Conservation (phyloP, 2,113 vertebrate species). For the Barbus barbus region DNA sequence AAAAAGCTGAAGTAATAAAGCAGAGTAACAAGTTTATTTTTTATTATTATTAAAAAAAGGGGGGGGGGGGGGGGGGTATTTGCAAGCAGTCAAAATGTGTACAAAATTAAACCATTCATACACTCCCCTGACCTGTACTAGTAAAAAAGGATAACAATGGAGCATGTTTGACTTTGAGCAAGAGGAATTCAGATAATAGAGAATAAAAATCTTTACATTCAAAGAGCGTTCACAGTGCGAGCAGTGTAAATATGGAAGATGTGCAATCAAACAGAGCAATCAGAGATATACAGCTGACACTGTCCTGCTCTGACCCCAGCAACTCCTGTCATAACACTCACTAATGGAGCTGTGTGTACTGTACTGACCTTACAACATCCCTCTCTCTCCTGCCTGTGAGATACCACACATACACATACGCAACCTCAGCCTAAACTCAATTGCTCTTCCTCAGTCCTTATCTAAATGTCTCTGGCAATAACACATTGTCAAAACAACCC, state of each 20-base stretch:
- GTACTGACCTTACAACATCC: constrained; percentile 16
- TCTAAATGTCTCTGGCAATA: constrained; percentile 23
- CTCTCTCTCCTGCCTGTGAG: constrained; percentile 33
- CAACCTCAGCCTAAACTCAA: constrained; percentile 30
- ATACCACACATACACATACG: constrained; percentile 30
- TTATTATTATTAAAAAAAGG: too few relatives aligned
- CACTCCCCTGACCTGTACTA: too few relatives aligned
- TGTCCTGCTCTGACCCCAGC: constrained; percentile 42
- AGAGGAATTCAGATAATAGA: constrained; percentile 17
- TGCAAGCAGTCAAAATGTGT: too few relatives aligned
- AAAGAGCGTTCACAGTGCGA: neutral
- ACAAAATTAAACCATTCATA: too few relatives aligned
- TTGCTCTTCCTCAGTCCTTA: constrained; percentile 33
- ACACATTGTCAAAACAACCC: constrained; percentile 33
- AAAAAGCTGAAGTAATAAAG: too few relatives aligned
- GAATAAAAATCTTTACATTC: constrained; percentile 12
- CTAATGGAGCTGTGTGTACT: constrained; percentile 40
- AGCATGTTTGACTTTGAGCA: neutral
- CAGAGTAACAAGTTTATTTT: too few relatives aligned
- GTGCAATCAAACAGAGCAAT: constrained; percentile 25
- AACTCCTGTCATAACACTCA: constrained; percentile 37
- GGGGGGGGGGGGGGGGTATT: too few relatives aligned
- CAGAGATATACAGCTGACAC: constrained; percentile 19
- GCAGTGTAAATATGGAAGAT: constrained; percentile 7
- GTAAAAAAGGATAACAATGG: too few relatives aligned